These are phyloP conservation scores for Acrocera orbiculus DNA, from an alignment of 2,888 invertebrate genomes.

Conservation along the genomic window DNA sequence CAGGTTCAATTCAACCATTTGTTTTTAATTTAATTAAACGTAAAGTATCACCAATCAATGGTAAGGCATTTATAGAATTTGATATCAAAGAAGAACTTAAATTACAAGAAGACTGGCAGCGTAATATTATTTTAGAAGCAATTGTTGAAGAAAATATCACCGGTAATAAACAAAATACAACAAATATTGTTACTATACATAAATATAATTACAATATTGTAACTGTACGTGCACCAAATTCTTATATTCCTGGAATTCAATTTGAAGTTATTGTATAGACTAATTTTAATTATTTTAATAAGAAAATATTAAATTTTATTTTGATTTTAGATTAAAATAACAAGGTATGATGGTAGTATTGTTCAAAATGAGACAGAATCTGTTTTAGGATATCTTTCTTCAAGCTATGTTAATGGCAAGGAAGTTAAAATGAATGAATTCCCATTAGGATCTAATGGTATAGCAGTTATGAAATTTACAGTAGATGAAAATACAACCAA, in stretches of 20 bases:
- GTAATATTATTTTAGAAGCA: constrained; percentile 73
- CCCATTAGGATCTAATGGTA: constrained; percentile 21
- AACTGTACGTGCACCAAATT: constrained; percentile 66
- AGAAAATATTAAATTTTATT: background rate
- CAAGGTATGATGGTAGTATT: constrained; percentile 52
- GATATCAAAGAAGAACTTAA: constrained; percentile 63
- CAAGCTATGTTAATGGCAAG: constrained; percentile 27
- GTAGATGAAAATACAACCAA: too few relatives aligned
- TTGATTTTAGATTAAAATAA: constrained; percentile 42
- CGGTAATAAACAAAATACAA: constrained; percentile 60
- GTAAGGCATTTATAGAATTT: constrained; percentile 51
- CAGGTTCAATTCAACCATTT: constrained; percentile 32
- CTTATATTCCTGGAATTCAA: constrained; percentile 82
- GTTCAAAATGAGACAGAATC: constrained; percentile 40
- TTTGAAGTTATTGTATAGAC: constrained; percentile 33
- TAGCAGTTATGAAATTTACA: constrained; percentile 26
- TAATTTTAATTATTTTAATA: background rate
- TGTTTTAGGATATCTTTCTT: constrained; percentile 31
- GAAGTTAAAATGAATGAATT: constrained; percentile 25
- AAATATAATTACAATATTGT: constrained; percentile 61
- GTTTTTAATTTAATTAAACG: constrained; percentile 37
- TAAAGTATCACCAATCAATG: constrained; percentile 51
- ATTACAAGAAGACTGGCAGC: constrained; percentile 57
- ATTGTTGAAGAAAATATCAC: constrained; percentile 82
- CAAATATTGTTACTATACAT: constrained; percentile 60